These are phyloP conservation scores for Plebejus anna DNA, from an alignment of 2,888 invertebrate genomes.

Conservation along the genomic window DNA sequence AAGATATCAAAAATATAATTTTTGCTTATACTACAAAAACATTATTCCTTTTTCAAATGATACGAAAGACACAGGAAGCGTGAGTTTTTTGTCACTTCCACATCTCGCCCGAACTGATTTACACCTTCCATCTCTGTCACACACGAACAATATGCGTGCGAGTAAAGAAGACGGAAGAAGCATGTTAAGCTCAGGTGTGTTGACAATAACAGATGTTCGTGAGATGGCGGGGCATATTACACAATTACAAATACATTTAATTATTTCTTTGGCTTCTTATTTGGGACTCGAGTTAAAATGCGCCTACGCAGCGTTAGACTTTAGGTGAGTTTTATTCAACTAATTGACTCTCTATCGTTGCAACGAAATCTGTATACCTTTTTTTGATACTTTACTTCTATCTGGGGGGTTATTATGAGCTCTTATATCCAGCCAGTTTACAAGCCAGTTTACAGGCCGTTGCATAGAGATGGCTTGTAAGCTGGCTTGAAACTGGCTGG, in stretches of 20 bases:
- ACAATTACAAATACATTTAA: conserved; percentile 78
- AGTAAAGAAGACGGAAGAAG: conserved; percentile 47
- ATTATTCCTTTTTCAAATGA: conserved; percentile 77
- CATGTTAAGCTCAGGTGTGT: conserved; percentile 69
- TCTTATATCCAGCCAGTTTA: no score
- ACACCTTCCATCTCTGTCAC: conserved; percentile 47
- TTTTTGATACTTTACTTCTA: not conserved
- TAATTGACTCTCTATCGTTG: not conserved
- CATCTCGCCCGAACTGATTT: conserved; percentile 57
- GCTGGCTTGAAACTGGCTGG: no score
- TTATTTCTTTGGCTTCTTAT: conserved; percentile 69
- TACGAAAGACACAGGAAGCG: conserved; percentile 79
- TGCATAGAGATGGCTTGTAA: no score
- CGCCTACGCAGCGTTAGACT: conserved; percentile 38
- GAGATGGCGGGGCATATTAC: conserved; percentile 69
- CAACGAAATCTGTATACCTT: not conserved
- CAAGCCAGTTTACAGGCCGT: no score
- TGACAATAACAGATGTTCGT: conserved; percentile 78
- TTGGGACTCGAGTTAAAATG: conserved; percentile 63
- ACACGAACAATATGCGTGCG: conserved; percentile 35
- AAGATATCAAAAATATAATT: conserved; percentile 40
- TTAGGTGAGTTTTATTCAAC: conserved; percentile 8
- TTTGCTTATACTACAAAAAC: conserved; percentile 50
- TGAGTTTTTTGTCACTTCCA: conserved; percentile 79
- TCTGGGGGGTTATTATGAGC: no score